A percentile compares a stretch with the other conserved stretches of the same genome.
Evolutionary conservation across 2,113 vertebrate species (phyloP).

Genomic region (Poeciliopsis turrubarensis): DNA sequence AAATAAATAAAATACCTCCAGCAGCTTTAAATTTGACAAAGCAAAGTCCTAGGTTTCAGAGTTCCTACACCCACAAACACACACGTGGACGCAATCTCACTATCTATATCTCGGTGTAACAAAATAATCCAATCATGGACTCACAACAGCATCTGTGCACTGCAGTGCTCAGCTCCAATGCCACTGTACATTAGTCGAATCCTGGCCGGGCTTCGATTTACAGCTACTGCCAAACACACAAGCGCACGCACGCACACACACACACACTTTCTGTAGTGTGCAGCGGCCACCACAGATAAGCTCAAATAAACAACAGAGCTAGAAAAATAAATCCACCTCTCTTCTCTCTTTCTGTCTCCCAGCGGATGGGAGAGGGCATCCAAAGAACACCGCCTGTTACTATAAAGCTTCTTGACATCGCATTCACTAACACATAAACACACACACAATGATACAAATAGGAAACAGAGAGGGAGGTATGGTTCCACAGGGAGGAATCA

Average conservation of each 20-base stretch:
- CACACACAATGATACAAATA: conserved; percentile 53
- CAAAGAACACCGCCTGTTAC: conserved; percentile 58
- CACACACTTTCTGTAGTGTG: conserved; percentile 53
- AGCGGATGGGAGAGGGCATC: conserved; percentile 59
- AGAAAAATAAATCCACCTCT: conserved; percentile 69
- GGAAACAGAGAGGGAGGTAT: conserved; percentile 59
- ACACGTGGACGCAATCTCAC: not conserved
- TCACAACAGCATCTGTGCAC: conserved; percentile 12
- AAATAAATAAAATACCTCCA: not conserved
- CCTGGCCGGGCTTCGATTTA: conserved; percentile 64
- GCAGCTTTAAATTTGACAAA: not conserved
- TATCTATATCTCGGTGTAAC: conserved; percentile 37
- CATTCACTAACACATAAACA: conserved; percentile 36
- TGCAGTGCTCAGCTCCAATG: conserved; percentile 50
- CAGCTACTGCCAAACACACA: conserved; percentile 46
- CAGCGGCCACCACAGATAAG: conserved; percentile 68
- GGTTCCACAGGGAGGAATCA: conserved; percentile 72
- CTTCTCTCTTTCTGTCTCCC: conserved; percentile 39
- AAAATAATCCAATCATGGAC: conserved; percentile 55
- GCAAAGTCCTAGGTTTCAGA: not conserved
- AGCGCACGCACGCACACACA: conserved; percentile 31
- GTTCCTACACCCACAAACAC: not conserved
- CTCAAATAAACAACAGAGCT: conserved; percentile 74
- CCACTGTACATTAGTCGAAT: conserved; percentile 64
- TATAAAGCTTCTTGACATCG: conserved; percentile 67